phyloP scores from a whole-genome alignment of 2,113 vertebrate genomes.

The Corythaeola cristata region DNA sequence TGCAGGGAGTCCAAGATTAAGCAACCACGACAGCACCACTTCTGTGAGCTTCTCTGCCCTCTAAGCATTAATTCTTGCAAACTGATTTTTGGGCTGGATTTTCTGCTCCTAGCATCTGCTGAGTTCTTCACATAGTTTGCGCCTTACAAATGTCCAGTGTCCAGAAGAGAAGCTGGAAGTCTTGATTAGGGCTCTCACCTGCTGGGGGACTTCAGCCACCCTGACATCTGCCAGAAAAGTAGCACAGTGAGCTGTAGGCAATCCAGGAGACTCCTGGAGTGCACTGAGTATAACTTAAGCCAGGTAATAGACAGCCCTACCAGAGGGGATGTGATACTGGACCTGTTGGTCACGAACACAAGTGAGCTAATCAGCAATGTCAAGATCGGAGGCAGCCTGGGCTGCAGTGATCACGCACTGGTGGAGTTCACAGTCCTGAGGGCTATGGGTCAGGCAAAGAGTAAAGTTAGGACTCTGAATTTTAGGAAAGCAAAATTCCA shows the following conservation, averaged over 20 bases:
- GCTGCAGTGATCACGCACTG: background rate
- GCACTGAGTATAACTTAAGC: background rate
- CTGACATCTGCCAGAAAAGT: background rate
- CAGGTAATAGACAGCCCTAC: background rate
- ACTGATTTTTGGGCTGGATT: background rate
- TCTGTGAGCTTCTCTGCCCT: background rate
- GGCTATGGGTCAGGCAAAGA: background rate
- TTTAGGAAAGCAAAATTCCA: too few species aligned
- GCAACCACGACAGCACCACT: background rate
- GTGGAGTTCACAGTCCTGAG: background rate
- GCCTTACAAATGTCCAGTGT: background rate
- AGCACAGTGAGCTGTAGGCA: background rate
- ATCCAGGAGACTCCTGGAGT: background rate
- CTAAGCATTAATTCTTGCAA: background rate
- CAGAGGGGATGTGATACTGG: background rate
- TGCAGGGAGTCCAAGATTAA: background rate
- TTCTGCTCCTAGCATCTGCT: background rate
- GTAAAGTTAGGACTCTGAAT: too few species aligned
- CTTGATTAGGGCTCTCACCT: background rate
- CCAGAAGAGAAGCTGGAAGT: background rate
- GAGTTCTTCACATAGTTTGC: background rate
- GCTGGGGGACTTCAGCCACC: background rate
- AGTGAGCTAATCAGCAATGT: accelerated
- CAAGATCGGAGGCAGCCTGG: background rate
- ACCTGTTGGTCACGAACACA: background rate